These are phyloP conservation scores for Calameuta filiformis DNA, from an alignment of 2,888 invertebrate genomes.

Conservation along the genomic window DNA sequence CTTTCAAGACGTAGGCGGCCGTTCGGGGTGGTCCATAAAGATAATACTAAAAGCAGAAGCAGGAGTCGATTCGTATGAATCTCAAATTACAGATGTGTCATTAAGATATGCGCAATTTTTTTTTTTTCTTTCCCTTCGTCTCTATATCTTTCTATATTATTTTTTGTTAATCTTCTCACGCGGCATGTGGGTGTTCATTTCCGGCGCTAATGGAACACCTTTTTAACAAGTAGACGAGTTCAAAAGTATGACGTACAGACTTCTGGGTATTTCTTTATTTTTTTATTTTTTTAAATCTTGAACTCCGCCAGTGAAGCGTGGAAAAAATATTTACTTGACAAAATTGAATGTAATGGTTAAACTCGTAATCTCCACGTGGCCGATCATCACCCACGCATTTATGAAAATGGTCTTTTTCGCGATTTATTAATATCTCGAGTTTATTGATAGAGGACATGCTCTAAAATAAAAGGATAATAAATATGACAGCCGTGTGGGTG, in stretches of 20 bases:
- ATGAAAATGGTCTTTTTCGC: slow-evolving; percentile 7
- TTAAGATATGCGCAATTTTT: slow-evolving; percentile 5
- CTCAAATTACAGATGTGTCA: slow-evolving; percentile 8
- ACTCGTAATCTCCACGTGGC: not conserved
- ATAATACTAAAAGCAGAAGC: slow-evolving; percentile 6
- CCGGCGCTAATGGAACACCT: slow-evolving; percentile 3
- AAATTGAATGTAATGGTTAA: not conserved
- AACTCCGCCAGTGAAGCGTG: not conserved
- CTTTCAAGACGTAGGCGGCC: slow-evolving; percentile 5
- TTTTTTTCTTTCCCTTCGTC: not conserved
- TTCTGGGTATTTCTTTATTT: not conserved
- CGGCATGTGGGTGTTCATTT: not conserved
- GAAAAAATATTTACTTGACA: not conserved
- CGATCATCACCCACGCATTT: not conserved
- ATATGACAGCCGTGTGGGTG: slow-evolving; percentile 37
- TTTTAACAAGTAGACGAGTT: not conserved
- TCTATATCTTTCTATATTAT: not conserved
- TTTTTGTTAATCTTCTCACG: not conserved
- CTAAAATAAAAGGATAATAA: slow-evolving; percentile 52
- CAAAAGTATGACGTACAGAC: not conserved
- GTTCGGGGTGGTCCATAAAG: slow-evolving; percentile 7
- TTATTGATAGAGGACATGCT: slow-evolving; percentile 56
- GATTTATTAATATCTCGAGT: slow-evolving; percentile 51
- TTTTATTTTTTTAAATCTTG: not conserved
- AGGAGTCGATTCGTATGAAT: slow-evolving; percentile 8